Conservation (phyloP, 92 coral and sea anemone genomes). For the Heliopora coerulea region DNA sequence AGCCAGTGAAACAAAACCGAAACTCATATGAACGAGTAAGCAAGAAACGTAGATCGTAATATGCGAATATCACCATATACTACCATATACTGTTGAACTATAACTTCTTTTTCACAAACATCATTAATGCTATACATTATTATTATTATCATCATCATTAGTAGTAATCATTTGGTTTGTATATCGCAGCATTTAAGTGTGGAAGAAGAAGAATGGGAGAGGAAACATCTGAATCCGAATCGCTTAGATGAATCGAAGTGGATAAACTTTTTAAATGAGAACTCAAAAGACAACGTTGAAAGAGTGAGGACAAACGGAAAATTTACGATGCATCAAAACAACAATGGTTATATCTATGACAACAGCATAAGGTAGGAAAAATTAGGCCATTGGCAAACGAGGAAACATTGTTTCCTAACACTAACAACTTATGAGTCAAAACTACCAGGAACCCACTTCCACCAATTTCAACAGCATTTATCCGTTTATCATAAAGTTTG, state of each 20-base stretch:
- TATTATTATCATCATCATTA: no score
- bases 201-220: constrained; percentile 41
- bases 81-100: no score
- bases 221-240: constrained; percentile 25
- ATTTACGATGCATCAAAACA: background rate
- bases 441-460: no score
- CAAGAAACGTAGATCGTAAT: background rate
- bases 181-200: constrained; percentile 27
- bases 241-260: constrained; percentile 32
- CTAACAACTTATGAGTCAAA: no score
- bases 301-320: background rate
- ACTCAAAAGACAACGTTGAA: background rate
- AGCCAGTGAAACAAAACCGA: constrained; percentile 4
- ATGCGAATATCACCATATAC: no score
- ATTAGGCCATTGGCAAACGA: background rate
- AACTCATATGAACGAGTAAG: constrained; percentile 32
- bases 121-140: no score
- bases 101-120: no score
- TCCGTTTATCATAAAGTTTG: no score
- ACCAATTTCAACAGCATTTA: no score
- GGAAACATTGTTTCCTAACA: no score
- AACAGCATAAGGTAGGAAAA: background rate
- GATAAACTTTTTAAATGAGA: constrained; percentile 9
- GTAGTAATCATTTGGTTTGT: no score
- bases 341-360: background rate